Evolutionary conservation across 64 coral and sea anemone genomes (phyloP).

Genomic region (Stichodactyla mertensii): DNA sequence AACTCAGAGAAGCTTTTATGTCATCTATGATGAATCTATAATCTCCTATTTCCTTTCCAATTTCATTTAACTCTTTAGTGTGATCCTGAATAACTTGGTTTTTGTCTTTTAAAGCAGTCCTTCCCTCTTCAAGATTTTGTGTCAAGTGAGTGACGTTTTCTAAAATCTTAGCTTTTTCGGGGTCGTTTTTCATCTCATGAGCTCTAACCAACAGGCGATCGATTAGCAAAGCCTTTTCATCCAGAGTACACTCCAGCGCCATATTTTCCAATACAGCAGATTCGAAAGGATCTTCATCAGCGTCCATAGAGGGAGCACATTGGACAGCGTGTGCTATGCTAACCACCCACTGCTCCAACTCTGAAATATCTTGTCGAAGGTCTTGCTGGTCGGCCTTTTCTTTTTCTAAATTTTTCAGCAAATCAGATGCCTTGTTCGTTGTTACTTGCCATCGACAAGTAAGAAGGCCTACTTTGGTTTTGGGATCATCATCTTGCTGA

Average conservation of each 20-base stretch:
- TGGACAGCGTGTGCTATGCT: background rate
- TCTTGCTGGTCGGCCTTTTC: conserved; percentile 26
- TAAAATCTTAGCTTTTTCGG: background rate
- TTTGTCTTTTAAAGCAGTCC: background rate
- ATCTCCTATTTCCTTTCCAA: background rate
- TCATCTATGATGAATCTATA: conserved; percentile 8
- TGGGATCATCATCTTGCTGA: conserved; percentile 51
- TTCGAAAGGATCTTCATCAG: conserved; percentile 22
- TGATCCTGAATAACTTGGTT: background rate
- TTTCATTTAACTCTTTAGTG: background rate
- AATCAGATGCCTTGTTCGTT: conserved; percentile 17
- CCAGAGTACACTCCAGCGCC: background rate
- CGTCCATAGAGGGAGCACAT: background rate
- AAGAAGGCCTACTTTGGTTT: conserved; percentile 29
- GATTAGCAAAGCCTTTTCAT: background rate
- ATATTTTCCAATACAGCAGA: conserved; percentile 30
- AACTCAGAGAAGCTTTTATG: background rate
- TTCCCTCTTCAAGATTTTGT: conserved; percentile 5
- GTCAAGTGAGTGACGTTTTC: background rate
- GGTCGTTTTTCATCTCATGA: background rate
- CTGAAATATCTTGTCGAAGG: conserved; percentile 36
- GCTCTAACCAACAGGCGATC: background rate
- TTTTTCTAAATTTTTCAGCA: conserved; percentile 26
- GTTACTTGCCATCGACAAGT: conserved; percentile 37
- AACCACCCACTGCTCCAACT: conserved; percentile 27